Conservation (phyloP, 2,888 invertebrate species). For the Theretra japonica region DNA sequence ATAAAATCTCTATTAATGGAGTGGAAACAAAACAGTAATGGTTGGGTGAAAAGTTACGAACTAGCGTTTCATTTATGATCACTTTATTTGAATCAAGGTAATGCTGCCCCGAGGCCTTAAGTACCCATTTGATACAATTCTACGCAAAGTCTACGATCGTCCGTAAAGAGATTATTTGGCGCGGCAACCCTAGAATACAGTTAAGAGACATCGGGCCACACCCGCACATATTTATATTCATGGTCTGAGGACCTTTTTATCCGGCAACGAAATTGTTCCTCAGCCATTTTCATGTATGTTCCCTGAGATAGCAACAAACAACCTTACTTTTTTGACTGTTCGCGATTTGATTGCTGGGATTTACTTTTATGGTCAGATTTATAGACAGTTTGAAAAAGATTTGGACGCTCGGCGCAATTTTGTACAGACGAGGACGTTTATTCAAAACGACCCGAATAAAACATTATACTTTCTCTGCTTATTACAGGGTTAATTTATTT, state of each 20-base stretch:
- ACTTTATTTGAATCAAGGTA: background rate
- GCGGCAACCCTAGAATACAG: constrained; percentile 47
- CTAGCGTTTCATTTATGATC: constrained; percentile 6
- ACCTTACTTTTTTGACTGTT: constrained; percentile 78
- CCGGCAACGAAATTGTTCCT: constrained; percentile 71
- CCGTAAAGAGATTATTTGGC: constrained; percentile 2
- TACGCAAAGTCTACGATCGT: background rate
- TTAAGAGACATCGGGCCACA: constrained; percentile 61
- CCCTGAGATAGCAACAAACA: constrained; percentile 76
- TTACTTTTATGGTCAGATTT: constrained; percentile 83
- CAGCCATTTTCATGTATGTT: constrained; percentile 72
- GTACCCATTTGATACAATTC: background rate
- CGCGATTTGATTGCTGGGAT: constrained; percentile 81
- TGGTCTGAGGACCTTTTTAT: constrained; percentile 72
- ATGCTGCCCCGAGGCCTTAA: background rate
- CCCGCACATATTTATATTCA: constrained; percentile 76
- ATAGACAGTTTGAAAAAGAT: constrained; percentile 75
- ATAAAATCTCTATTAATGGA: constrained; percentile 1
- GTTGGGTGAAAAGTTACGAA: background rate
- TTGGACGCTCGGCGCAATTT: constrained; percentile 65
- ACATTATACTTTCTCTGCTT: constrained; percentile 37
- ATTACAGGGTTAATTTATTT: constrained; percentile 25
- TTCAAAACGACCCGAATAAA: constrained; percentile 58
- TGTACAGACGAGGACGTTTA: constrained; percentile 58
- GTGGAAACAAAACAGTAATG: constrained; percentile 5